Conservation (phyloP, 2,797 vertebrate genomes). For the Pogoniulus pusillus region DNA sequence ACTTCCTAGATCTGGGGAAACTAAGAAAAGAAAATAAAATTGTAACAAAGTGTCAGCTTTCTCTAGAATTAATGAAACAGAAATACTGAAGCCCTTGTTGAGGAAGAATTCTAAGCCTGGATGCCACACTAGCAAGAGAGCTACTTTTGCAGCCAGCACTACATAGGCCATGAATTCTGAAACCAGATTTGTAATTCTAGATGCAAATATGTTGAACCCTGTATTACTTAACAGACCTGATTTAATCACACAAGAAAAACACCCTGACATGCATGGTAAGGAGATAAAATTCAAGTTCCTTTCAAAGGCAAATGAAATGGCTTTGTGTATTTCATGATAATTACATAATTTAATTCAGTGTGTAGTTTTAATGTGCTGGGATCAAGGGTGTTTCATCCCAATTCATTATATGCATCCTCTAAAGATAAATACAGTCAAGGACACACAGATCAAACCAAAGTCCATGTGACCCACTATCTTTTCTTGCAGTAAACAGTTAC, state of each 20-base stretch:
- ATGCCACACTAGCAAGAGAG: neutral
- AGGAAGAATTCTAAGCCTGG: neutral
- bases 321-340: neutral
- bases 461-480: neutral
- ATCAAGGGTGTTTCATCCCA: neutral
- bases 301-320: neutral
- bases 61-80: neutral
- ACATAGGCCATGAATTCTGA: neutral
- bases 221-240: neutral
- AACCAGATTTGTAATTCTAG: neutral
- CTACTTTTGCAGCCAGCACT: neutral
- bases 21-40: fast-evolving
- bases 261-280: neutral
- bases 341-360: neutral
- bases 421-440: neutral
- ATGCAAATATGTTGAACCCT: neutral
- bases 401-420: neutral
- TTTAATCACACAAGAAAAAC: constrained; percentile 19
- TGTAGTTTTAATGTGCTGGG: neutral
- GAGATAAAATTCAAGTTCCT: constrained; percentile 10
- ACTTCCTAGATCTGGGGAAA: neutral
- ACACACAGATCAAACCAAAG: neutral
- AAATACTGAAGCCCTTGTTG: neutral
- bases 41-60: neutral
- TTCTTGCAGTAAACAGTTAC: neutral